phyloP scores from a whole-genome alignment of 2,113 vertebrate genomes.

The Bubalus kerabau region DNA sequence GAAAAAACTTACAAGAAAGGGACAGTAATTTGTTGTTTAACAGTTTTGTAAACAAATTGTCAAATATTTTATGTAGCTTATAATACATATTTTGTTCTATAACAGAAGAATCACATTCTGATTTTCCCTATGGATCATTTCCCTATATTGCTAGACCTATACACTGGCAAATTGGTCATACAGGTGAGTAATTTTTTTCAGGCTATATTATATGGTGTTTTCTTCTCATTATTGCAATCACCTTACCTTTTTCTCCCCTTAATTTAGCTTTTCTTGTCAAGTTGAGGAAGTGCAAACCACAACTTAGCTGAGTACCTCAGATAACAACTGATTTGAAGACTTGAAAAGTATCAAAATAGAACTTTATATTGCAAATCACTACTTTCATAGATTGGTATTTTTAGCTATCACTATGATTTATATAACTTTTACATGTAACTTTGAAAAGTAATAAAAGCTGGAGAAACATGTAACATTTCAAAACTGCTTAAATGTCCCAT shows the following conservation, averaged over 20 bases:
- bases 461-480: slow-evolving; percentile 7
- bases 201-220: background rate
- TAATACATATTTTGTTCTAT: slow-evolving; percentile 42
- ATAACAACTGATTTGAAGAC: slow-evolving; percentile 50
- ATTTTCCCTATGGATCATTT: slow-evolving; percentile 67
- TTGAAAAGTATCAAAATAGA: slow-evolving; percentile 52
- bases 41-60: slow-evolving; percentile 35
- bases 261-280: slow-evolving; percentile 92
- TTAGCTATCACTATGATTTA: slow-evolving; percentile 59
- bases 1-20: background rate
- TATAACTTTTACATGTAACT: slow-evolving; percentile 29
- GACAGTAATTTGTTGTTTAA: slow-evolving; percentile 38
- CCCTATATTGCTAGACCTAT: slow-evolving; percentile 89
- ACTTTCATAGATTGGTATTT: slow-evolving; percentile 61
- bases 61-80: slow-evolving; percentile 12
- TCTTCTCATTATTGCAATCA: slow-evolving; percentile 59
- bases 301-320: slow-evolving; percentile 45
- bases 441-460: slow-evolving; percentile 40
- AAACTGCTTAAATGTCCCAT: slow-evolving; percentile 20
- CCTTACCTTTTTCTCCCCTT: slow-evolving; percentile 48
- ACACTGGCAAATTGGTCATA: slow-evolving; percentile 85
- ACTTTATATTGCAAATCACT: slow-evolving; percentile 58
- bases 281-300: slow-evolving; percentile 84
- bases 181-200: slow-evolving; percentile 82
- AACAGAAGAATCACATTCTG: slow-evolving; percentile 64